These are phyloP conservation scores for Pachypsylla venusta DNA, from an alignment of 1,140 invertebrate species.

Conservation along the genomic window DNA sequence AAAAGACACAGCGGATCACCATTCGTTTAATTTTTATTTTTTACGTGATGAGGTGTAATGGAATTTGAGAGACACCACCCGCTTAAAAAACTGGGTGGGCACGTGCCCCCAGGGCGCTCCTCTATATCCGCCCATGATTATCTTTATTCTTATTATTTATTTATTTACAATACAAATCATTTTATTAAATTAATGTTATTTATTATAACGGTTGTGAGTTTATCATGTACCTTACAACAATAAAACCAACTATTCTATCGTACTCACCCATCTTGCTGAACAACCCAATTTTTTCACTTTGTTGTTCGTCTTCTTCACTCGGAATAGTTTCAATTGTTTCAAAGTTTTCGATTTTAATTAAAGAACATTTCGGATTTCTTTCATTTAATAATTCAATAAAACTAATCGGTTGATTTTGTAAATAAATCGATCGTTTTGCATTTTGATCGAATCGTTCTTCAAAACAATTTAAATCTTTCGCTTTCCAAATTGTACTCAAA, in stretches of 20 bases:
- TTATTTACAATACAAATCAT: too few species aligned
- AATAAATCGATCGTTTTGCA: neutral
- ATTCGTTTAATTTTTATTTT: too few species aligned
- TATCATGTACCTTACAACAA: too few species aligned
- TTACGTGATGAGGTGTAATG: too few species aligned
- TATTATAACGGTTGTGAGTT: too few species aligned
- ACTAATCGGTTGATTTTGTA: neutral
- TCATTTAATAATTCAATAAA: neutral
- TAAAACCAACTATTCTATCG: neutral
- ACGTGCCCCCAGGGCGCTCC: too few species aligned
- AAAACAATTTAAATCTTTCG: neutral
- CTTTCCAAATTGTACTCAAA: neutral
- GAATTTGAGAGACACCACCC: too few species aligned
- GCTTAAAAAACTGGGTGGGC: too few species aligned
- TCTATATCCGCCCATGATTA: too few species aligned
- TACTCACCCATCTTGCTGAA: neutral
- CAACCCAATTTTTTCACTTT: neutral
- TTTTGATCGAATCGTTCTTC: neutral
- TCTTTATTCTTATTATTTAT: too few species aligned
- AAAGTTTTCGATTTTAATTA: conserved; percentile 1
- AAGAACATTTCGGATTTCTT: neutral
- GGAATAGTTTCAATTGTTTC: neutral
- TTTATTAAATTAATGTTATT: too few species aligned
- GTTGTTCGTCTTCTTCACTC: neutral
- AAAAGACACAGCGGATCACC: too few species aligned